These are phyloP conservation scores for Zapornia atra DNA, from an alignment of 2,113 vertebrate genomes.

Conservation along the genomic window DNA sequence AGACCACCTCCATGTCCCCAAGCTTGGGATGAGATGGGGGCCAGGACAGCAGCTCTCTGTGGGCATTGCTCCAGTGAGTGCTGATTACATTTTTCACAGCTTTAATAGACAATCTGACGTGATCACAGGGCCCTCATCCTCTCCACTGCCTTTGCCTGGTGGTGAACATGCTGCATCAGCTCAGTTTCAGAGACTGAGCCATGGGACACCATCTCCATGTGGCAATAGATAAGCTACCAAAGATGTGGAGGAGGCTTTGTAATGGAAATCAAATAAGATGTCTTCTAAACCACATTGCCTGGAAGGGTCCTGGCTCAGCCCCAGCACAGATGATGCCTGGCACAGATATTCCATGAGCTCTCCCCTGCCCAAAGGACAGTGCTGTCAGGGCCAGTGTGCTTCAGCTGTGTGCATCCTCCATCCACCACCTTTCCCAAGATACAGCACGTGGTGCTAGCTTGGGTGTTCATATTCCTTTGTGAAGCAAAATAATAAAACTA, in stretches of 20 bases:
- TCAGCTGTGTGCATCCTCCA: not conserved
- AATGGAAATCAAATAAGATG: not conserved
- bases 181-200: not conserved
- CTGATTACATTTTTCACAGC: not conserved
- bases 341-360: not conserved
- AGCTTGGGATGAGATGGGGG: not conserved
- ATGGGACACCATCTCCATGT: fast-evolving
- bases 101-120: not conserved
- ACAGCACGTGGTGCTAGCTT: fast-evolving
- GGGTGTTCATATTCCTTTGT: not conserved
- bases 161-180: not conserved
- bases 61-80: not conserved
- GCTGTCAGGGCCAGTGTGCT: not conserved
- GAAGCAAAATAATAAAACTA: not conserved
- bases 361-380: not conserved
- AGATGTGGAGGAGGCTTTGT: not conserved
- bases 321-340: not conserved
- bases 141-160: not conserved
- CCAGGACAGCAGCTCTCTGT: not conserved
- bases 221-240: not conserved
- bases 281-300: not conserved
- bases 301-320: not conserved
- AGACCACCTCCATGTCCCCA: not conserved
- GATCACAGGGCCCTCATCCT: not conserved
- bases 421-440: not conserved